These are phyloP conservation scores for Platysteira castanea DNA, from an alignment of 2,113 vertebrate genomes.

Conservation along the genomic window DNA sequence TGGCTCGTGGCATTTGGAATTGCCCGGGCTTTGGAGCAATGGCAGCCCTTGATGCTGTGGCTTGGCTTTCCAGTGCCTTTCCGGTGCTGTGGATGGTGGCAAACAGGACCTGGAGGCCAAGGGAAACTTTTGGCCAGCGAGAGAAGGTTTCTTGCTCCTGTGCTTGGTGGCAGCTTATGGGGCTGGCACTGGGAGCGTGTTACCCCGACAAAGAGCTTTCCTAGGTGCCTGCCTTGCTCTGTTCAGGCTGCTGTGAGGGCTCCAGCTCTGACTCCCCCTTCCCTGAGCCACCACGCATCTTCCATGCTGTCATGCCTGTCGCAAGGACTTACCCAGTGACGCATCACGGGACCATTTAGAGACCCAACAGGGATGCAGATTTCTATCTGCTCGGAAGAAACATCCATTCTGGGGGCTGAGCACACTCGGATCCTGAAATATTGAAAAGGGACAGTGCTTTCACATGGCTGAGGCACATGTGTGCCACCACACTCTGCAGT, in stretches of 20 bases:
- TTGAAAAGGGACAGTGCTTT: slow-evolving; percentile 34
- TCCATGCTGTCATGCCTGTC: slow-evolving; percentile 3
- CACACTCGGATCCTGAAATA: slow-evolving; percentile 42
- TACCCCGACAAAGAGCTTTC: not conserved
- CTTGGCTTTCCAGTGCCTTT: not conserved
- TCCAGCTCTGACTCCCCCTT: not conserved
- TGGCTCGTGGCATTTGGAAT: not conserved
- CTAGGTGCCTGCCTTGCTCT: not conserved
- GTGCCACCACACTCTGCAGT: not conserved
- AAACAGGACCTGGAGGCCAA: not conserved
- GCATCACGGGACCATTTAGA: slow-evolving; percentile 6
- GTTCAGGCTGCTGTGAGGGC: not conserved
- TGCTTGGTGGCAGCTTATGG: not conserved
- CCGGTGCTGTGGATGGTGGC: accelerated
- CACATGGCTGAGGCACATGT: slow-evolving; percentile 22
- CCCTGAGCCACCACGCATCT: not conserved
- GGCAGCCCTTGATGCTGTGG: not conserved
- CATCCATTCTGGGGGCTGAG: slow-evolving; percentile 20
- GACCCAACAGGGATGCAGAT: slow-evolving; percentile 8
- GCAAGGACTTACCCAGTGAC: not conserved
- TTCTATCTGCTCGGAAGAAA: slow-evolving; percentile 18
- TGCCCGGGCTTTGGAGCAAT: not conserved
- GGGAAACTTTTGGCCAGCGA: accelerated
- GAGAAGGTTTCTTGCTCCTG: not conserved
- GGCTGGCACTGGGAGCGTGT: not conserved